Conservation (phyloP, 2,113 vertebrate species). For the Meriones unguiculatus region DNA sequence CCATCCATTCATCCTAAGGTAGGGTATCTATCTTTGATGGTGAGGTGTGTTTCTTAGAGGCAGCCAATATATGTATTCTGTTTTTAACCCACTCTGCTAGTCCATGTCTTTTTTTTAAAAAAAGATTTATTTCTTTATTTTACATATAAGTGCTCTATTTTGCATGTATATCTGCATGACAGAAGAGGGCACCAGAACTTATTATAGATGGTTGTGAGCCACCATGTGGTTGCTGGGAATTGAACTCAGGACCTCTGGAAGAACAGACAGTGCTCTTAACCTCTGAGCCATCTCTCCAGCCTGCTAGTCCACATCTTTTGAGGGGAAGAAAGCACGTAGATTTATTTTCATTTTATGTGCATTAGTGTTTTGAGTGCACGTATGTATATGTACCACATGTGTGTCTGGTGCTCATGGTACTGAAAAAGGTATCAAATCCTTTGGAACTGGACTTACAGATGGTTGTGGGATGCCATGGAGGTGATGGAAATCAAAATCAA, state of each 20-base stretch:
- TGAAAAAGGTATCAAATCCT: background rate
- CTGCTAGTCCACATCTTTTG: too few relatives aligned
- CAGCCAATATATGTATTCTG: background rate
- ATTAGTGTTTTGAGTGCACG: background rate
- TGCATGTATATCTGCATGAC: too few relatives aligned
- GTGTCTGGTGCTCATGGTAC: background rate
- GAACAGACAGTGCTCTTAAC: too few relatives aligned
- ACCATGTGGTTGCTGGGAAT: too few relatives aligned
- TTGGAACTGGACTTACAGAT: background rate
- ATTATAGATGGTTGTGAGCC: too few relatives aligned
- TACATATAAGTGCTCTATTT: too few relatives aligned
- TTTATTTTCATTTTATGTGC: too few relatives aligned
- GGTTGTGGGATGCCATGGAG: background rate
- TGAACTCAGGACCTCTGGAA: too few relatives aligned
- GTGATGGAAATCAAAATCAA: background rate
- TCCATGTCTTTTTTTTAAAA: background rate
- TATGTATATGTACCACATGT: background rate
- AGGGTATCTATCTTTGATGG: background rate
- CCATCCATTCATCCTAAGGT: background rate
- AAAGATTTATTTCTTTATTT: too few relatives aligned
- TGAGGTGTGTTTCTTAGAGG: background rate
- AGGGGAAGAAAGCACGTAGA: too few relatives aligned
- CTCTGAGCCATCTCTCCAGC: too few relatives aligned
- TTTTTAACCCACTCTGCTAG: background rate
- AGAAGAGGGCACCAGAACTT: too few relatives aligned